Percentiles rank a stretch among this genome's conserved stretches.
phyloP scores from a whole-genome alignment of 2,797 vertebrate genomes.

The Tiaroga cobitis region DNA sequence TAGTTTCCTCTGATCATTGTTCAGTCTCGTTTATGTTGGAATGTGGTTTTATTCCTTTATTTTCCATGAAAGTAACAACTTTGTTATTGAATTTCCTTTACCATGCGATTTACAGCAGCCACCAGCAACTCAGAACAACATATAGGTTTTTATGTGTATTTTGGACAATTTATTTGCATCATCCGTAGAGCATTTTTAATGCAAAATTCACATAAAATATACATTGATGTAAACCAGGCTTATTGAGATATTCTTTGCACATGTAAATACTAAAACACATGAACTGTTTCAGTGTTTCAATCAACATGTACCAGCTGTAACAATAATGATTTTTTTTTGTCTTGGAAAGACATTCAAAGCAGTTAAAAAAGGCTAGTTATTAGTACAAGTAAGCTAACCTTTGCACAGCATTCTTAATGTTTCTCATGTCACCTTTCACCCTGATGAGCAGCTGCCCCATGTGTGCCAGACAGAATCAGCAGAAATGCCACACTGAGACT shows the following conservation, averaged over 20 bases:
- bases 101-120: neutral
- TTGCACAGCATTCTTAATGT: slow-evolving; percentile 43
- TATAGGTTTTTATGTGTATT: neutral
- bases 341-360: neutral
- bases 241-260: neutral
- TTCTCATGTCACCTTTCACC: slow-evolving; percentile 50
- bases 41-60: neutral
- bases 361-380: neutral
- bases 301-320: neutral
- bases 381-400: slow-evolving; percentile 37
- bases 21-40: neutral
- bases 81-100: neutral
- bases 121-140: neutral
- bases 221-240: neutral
- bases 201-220: neutral
- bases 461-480: slow-evolving; percentile 28
- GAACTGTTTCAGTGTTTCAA: neutral
- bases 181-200: neutral
- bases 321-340: neutral
- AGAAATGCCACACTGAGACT: slow-evolving; percentile 44
- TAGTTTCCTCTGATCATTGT: neutral
- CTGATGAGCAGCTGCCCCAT: slow-evolving; percentile 33
- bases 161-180: neutral
- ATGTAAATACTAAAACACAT: neutral
- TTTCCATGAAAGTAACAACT: neutral